A percentile compares a stretch with the other conserved stretches of the same genome.
Conservation (phyloP, 1,140 invertebrate genomes). For the Solen grandis region DNA sequence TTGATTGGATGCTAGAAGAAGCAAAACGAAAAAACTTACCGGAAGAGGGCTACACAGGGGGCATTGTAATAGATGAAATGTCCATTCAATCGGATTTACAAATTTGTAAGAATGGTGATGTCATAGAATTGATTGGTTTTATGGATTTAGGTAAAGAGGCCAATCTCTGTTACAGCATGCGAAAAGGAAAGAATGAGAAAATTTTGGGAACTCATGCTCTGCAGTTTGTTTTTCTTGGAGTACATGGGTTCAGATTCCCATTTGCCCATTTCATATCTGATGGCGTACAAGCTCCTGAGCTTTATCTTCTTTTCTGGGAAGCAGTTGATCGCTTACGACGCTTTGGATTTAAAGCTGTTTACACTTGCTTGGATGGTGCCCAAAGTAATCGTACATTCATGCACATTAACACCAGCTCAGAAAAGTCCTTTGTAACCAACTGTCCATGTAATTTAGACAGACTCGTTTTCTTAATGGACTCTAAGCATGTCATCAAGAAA, state of each 20-base stretch:
- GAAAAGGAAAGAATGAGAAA: conserved; percentile 25
- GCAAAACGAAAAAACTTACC: conserved; percentile 27
- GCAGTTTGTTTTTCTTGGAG: conserved; percentile 12
- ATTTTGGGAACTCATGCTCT: conserved; percentile 26
- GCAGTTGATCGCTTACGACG: neutral
- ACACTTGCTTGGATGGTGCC: conserved; percentile 56
- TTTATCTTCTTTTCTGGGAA: conserved; percentile 5
- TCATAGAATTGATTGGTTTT: conserved; percentile 23
- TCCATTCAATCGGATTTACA: conserved; percentile 54
- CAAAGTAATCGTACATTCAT: conserved; percentile 51
- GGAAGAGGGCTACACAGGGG: conserved; percentile 34
- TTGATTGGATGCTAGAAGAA: conserved; percentile 58
- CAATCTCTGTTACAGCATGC: conserved; percentile 11
- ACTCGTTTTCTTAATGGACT: conserved; percentile 19
- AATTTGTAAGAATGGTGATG: conserved; percentile 31
- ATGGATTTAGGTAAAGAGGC: conserved; percentile 30
- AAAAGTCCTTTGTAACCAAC: neutral
- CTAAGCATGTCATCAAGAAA: conserved; percentile 20
- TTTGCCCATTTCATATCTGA: conserved; percentile 25
- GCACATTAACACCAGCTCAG: conserved; percentile 5
- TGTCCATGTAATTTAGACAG: conserved; percentile 9
- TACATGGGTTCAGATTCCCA: conserved; percentile 16
- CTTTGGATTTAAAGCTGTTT: conserved; percentile 40
- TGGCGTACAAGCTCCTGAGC: conserved; percentile 11
- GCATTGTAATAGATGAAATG: conserved; percentile 54